These are phyloP conservation scores for Bubo blakistoni DNA, from an alignment of 2,113 vertebrate genomes.

Conservation along the genomic window DNA sequence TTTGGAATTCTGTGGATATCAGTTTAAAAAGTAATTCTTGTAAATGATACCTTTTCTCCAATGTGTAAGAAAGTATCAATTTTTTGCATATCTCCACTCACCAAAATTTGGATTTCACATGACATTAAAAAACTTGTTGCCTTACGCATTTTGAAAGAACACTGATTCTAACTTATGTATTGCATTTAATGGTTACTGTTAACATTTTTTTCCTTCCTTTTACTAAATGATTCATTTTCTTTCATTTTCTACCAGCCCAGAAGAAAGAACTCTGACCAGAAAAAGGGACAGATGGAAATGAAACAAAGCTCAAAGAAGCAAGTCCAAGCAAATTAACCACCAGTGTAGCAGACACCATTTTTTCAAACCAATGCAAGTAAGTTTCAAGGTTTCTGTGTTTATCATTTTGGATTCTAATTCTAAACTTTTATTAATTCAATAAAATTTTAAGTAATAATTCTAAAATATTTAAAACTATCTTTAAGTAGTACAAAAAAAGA, in stretches of 20 bases:
- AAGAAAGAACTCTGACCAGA: not conserved
- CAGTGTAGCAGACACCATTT: not conserved
- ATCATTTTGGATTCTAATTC: not conserved
- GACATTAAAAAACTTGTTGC: not conserved
- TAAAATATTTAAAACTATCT: not conserved
- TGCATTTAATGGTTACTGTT: not conserved
- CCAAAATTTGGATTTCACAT: not conserved
- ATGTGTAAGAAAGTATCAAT: accelerated
- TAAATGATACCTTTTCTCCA: not conserved
- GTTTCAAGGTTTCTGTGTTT: not conserved
- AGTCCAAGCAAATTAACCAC: not conserved
- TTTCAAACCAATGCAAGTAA: not conserved
- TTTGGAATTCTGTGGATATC: not conserved
- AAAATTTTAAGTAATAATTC: not conserved
- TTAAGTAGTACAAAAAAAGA: not conserved
- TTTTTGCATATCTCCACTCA: not conserved
- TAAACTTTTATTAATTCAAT: not conserved
- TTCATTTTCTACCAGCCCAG: not conserved
- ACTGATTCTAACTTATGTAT: not conserved
- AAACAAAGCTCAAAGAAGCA: not conserved
- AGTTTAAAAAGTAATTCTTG: not conserved
- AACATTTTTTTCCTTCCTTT: not conserved
- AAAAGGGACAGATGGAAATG: not conserved
- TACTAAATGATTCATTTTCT: not conserved
- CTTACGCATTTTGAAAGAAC: not conserved